Evolutionary conservation across 2,797 vertebrate species (phyloP), one percentile per base, ranked within the genome.

Genomic region (Aulostomus chinensis): DNA sequence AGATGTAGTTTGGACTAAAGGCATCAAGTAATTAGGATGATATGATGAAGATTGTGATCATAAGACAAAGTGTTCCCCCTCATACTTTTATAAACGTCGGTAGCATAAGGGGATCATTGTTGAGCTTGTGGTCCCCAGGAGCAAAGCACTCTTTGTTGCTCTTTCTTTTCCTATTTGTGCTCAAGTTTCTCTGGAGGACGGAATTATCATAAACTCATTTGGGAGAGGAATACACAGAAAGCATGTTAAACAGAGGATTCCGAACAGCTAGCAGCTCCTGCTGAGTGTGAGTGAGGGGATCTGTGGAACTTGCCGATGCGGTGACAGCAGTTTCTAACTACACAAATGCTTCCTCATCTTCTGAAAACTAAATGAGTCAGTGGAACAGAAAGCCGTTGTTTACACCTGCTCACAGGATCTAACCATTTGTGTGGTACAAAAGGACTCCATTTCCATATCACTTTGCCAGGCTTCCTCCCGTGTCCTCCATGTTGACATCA

Each of bases 131-230:
- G 13, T 81, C 72, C 60, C 62, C 49, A 38, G 20, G 45, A 77
- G 63, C 41, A 11, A 52, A 21, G n/a, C 36, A 5, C 36, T 45
- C 45, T 76, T 68, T 69, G 42, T 69, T 7, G 2, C 45, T 9
- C 38, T 46, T 42, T 65, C 35, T 47, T 54, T 46, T 49, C 35
- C 39, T 57, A 34, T 76, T 67, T 69, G 37, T 69, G 59, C 54
- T 58, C 22, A 45, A 35, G 31, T 84, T 84, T 74, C 70, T 80
- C 76, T 54, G 47, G 73, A 74, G 66, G 58, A 73, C 41, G 42
- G 53, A 75, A 81, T 85, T 76, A 80, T 71, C 59, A 65, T 73
- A 31, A 75, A 75, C 50, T 68, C 77, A 69, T 80, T 73, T 68
- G 68, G 79, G 74, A 68, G 51, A 30, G 40, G 36, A 71, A 64